Evolutionary conservation across 1,140 invertebrate species (phyloP), one percentile per base, ranked within the genome.

Genomic region (Whitmania pigra): DNA sequence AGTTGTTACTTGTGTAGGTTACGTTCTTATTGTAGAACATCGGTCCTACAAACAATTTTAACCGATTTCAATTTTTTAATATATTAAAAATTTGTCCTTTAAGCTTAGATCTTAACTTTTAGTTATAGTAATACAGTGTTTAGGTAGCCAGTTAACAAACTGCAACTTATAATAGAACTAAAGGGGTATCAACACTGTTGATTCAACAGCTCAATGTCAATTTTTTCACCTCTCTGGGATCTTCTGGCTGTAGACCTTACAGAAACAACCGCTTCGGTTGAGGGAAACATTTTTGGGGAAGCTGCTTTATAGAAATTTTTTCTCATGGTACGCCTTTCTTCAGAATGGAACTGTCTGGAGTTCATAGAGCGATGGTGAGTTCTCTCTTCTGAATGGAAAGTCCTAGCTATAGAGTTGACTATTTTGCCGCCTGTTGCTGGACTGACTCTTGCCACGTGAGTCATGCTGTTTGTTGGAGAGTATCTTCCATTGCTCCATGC

Each of bases 301-400:
- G 29, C 57, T 22, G 22, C 29, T 31, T 63, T 63, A 31, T 63
- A 63, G 57, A 63, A 63, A 63, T 63, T 63, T 63, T 31, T 63
- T 15, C 57, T 63, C 57, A 31, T 31, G 9, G 18, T 63, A 2
- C 29, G 22, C 22, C 57, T 63, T 63, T 63, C 57, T n/a, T 63
- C 57, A 1, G 57, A 63, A n/a, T 63, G 29, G 29, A 63, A 63
- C 29, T 63, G 22, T 17, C 57, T 63, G 13, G 57, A n/a, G 29
- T 63, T 22, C 29, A 18, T 63, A 63, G 57, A 31, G 3, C 29
- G 57, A 31, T 17, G 57, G 29, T 63, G 57, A 63, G 57, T 7
- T 63, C 57, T 63, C 15, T 63, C 57, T 31, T 63, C 57, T 63
- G 57, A 63, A 63, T 63, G 57, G 11, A 63, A 63, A 25, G 57